These are phyloP conservation scores for Hippopotamyrus pictus DNA, from an alignment of 2,797 vertebrate genomes.

Conservation along the genomic window DNA sequence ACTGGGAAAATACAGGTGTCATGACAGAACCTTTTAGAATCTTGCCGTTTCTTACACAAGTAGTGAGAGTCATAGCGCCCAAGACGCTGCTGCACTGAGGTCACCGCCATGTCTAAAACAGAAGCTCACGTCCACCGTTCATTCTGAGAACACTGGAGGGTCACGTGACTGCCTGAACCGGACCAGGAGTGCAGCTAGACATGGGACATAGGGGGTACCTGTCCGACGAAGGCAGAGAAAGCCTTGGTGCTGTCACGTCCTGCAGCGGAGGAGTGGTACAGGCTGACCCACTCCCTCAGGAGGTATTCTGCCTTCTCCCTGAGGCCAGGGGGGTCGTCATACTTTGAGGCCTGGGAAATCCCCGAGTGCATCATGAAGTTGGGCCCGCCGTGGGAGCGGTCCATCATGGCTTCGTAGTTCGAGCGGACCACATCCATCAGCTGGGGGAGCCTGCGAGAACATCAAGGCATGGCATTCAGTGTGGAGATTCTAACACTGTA, in stretches of 20 bases:
- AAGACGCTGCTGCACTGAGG: neutral
- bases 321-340: constrained; percentile 93
- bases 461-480: neutral
- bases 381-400: constrained; percentile 93
- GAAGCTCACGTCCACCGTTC: neutral
- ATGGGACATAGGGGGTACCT: constrained; percentile 60
- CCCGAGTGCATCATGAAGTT: constrained; percentile 99
- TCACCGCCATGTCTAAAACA: neutral
- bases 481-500: neutral
- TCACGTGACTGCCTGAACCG: neutral
- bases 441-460: constrained; percentile 77
- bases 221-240: constrained; percentile 97
- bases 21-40: neutral
- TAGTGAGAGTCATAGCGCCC: neutral
- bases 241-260: constrained; percentile 98
- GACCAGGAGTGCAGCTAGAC: neutral
- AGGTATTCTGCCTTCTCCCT: constrained; percentile 97
- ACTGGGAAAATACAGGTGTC: neutral
- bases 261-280: constrained; percentile 96
- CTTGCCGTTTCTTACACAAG: neutral
- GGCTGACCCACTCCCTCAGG: constrained; percentile 95
- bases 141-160: neutral
- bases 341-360: constrained; percentile 96
- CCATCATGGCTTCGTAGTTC: constrained; percentile 98
- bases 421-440: constrained; percentile 97